A percentile compares a stretch with the other conserved stretches of the same genome.
These are phyloP conservation scores for Stomorhina lunata DNA, from an alignment of 2,888 invertebrate genomes.

Conservation along the genomic window DNA sequence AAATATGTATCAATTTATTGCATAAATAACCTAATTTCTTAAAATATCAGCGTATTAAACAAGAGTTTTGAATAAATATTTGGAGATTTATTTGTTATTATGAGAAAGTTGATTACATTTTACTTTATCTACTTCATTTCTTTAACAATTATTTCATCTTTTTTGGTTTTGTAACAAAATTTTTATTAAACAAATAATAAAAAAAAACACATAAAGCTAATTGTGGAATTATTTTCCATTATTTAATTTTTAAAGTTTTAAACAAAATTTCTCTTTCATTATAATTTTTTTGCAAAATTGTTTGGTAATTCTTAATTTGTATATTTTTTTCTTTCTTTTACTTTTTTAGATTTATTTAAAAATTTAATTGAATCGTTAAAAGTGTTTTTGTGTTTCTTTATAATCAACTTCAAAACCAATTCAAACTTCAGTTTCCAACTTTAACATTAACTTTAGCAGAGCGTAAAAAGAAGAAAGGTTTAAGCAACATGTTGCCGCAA, in stretches of 20 bases:
- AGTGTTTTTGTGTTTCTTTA: slow-evolving; percentile 11
- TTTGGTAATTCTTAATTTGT: slow-evolving; percentile 7
- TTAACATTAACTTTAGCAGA: slow-evolving; percentile 15
- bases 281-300: not conserved
- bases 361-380: not conserved
- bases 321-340: slow-evolving; percentile 1
- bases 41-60: not conserved
- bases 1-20: not conserved
- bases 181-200: slow-evolving; percentile 30
- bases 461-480: slow-evolving; percentile 2
- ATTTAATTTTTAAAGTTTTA: slow-evolving; percentile 1
- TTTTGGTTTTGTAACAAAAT: not conserved
- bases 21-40: not conserved
- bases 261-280: slow-evolving; percentile 17
- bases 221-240: slow-evolving; percentile 45
- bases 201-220: slow-evolving; percentile 10
- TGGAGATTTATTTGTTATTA: not conserved
- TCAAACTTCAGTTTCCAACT: not conserved
- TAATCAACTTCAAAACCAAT: slow-evolving; percentile 13
- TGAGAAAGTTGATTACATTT: slow-evolving; percentile 46
- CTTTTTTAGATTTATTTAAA: slow-evolving; percentile 6
- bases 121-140: not conserved
- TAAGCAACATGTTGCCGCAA: slow-evolving; percentile 66
- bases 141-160: not conserved
- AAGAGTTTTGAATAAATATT: too few relatives aligned